These are phyloP conservation scores for Trichonephila clavata DNA, from an alignment of 1,140 invertebrate genomes.

Conservation along the genomic window DNA sequence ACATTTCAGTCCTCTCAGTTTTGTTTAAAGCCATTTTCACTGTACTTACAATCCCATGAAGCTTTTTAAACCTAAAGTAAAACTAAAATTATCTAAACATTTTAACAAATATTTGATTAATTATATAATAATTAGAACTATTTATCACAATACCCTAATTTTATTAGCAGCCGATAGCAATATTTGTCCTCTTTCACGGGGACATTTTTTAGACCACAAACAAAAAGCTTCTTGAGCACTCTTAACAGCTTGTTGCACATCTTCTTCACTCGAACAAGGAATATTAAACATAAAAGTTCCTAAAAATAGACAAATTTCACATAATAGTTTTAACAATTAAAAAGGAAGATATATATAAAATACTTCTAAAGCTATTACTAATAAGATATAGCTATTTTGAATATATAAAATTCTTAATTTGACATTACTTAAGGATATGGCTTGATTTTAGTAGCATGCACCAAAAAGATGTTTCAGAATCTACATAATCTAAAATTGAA, in stretches of 20 bases:
- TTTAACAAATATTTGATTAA: neutral
- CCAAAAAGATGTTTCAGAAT: too few species aligned
- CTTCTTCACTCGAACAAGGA: slow-evolving; percentile 78
- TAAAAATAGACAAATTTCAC: slow-evolving; percentile 1
- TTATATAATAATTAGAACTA: neutral
- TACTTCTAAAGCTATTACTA: too few species aligned
- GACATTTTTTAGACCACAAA: slow-evolving; percentile 52
- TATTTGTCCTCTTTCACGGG: slow-evolving; percentile 65
- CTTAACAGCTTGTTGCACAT: slow-evolving; percentile 82
- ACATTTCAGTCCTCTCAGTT: too few species aligned
- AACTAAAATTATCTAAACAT: neutral
- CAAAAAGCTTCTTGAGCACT: slow-evolving; percentile 80
- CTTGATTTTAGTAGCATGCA: too few species aligned
- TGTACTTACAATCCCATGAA: too few species aligned
- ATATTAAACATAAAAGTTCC: slow-evolving; percentile 36
- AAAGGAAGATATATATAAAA: too few species aligned
- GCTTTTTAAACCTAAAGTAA: neutral
- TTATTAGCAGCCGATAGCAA: slow-evolving; percentile 40
- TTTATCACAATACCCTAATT: slow-evolving; percentile 64
- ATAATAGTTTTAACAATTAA: too few species aligned
- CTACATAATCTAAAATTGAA: too few species aligned
- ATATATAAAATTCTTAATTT: too few species aligned
- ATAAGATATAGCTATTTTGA: too few species aligned
- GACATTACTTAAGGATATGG: too few species aligned
- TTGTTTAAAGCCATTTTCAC: too few species aligned